Evolutionary conservation across 1,140 invertebrate genomes (phyloP), one percentile per base, ranked within the genome.

Genomic region (Pinna nobilis): DNA sequence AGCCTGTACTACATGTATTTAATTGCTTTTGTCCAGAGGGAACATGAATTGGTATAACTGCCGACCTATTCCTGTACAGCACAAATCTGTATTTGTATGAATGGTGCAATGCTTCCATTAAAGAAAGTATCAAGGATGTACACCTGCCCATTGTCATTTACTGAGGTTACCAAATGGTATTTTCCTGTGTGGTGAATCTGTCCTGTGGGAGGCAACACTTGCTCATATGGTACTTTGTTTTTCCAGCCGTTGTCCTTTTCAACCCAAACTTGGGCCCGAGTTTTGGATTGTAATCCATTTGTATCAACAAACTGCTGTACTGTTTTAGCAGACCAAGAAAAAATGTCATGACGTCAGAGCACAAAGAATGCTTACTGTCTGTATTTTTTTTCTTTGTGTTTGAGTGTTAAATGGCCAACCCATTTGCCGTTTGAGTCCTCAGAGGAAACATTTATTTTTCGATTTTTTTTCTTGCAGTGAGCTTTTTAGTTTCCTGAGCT

Each of bases 101-200:
- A 65, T 18, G 51, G n/a, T 15, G 30, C 30, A 9, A 67, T 15
- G 0, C 15, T 44, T 28, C 23, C 4, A 5, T 15, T 9, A 32
- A 20, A 37, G 15, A 7, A 28, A 25, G 37, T 63, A 28, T 63
- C 41, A 7, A 47, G 30, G 23, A 63, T 5, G 30, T 30, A 28
- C 2, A 47, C n/a, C n/a, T 20, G 7, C 28, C 23, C 25, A 15
- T 47, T 28, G 13, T 49, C 25, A 30, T 37, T 33, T 41, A 39
- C n/a, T 11, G 49, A 66, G 18, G 32, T 25, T 18, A 66, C 30
- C 64, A 44, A 66, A 53, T 66, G 64, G 44, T 37, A 18, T 9
- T 66, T 44, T 15, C 64, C 64, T 3, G 64, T 66, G 44, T 51
- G 49, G 23, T 66, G 64, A 13, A 64, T 66, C 23, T 66, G 64